phyloP scores from a whole-genome alignment of 2,797 vertebrate genomes.

The Morus bassanus region DNA sequence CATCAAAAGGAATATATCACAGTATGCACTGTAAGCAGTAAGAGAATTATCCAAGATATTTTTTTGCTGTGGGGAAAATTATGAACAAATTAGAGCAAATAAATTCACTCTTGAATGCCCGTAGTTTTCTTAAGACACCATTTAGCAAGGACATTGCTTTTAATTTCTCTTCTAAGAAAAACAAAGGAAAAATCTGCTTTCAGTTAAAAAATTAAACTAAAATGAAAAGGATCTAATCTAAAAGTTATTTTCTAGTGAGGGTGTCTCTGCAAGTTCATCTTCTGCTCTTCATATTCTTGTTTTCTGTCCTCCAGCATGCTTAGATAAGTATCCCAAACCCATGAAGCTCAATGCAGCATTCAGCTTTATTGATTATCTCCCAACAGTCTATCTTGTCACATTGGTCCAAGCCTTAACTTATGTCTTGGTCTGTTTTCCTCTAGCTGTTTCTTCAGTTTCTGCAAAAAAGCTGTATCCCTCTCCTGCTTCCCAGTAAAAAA shows the following conservation, averaged over 20 bases:
- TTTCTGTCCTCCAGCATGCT: background rate
- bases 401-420: background rate
- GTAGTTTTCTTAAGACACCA: background rate
- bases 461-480: background rate
- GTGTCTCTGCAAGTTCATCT: background rate
- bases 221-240: background rate
- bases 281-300: background rate
- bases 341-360: background rate
- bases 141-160: background rate
- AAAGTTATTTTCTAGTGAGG: background rate
- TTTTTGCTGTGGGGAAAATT: background rate
- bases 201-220: background rate
- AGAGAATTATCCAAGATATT: background rate
- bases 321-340: background rate
- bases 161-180: background rate
- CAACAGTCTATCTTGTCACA: background rate
- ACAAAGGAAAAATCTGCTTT: background rate
- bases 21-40: background rate
- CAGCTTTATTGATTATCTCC: background rate
- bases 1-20: background rate
- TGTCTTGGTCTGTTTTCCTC: background rate
- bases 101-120: background rate
- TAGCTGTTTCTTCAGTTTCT: background rate
- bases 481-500: background rate
- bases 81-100: background rate